These are phyloP conservation scores for Ectobius pallidus DNA, from an alignment of 2,888 invertebrate species.

Conservation along the genomic window DNA sequence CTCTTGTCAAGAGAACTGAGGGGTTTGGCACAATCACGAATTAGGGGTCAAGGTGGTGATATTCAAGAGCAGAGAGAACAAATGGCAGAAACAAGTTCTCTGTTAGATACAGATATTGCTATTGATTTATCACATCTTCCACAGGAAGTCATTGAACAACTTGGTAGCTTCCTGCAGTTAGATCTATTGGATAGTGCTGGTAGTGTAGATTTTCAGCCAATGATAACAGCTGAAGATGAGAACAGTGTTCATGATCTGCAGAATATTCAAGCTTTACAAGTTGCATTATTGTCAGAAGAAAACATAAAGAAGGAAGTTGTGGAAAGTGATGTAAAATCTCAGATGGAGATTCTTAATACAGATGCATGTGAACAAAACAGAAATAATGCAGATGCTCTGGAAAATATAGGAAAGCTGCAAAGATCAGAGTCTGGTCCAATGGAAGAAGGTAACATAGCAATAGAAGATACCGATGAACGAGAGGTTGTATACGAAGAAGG, in stretches of 20 bases:
- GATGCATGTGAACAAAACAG: background rate
- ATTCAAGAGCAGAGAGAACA: slow-evolving; percentile 7
- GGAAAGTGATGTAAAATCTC: background rate
- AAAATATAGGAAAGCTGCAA: background rate
- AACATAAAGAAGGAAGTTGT: slow-evolving; percentile 6
- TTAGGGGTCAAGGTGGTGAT: slow-evolving; percentile 13
- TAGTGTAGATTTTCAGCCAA: slow-evolving; percentile 16
- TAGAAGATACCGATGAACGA: background rate
- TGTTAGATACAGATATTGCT: slow-evolving; percentile 37
- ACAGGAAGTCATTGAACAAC: slow-evolving; percentile 38
- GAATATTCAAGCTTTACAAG: slow-evolving; percentile 14
- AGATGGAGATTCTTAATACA: background rate
- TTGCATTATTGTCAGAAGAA: slow-evolving; percentile 15
- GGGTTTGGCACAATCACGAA: slow-evolving; percentile 38
- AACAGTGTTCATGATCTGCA: slow-evolving; percentile 9
- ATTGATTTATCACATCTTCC: slow-evolving; percentile 37
- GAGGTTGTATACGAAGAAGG: background rate
- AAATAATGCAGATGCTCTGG: background rate
- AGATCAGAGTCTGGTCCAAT: background rate
- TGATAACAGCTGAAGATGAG: slow-evolving; percentile 15
- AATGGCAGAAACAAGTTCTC: slow-evolving; percentile 15
- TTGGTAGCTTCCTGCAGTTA: slow-evolving; percentile 38
- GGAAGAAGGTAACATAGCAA: too few species aligned
- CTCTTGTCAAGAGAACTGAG: slow-evolving; percentile 37
- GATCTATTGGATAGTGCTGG: slow-evolving; percentile 24